phyloP scores from a whole-genome alignment of 1,140 invertebrate genomes.

The Drosophila eugracilis region DNA sequence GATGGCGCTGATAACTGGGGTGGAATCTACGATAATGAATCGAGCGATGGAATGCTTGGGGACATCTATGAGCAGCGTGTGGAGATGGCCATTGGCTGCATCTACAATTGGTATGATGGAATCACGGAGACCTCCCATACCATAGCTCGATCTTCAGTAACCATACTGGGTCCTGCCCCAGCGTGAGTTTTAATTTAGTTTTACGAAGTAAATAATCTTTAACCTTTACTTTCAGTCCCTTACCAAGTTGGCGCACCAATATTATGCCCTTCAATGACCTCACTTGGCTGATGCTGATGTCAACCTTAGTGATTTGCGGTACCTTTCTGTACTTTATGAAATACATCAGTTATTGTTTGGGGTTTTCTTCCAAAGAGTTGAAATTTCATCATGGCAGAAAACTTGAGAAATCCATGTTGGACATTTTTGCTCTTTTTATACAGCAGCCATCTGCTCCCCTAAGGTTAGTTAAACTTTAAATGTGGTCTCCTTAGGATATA shows the following conservation, averaged over 20 bases:
- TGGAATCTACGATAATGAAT: slow-evolving; percentile 74
- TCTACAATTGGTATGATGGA: slow-evolving; percentile 81
- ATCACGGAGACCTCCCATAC: slow-evolving; percentile 72
- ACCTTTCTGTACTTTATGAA: slow-evolving; percentile 55
- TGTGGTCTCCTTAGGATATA: too few relatives aligned
- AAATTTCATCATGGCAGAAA: slow-evolving; percentile 39
- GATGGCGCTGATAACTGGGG: slow-evolving; percentile 81
- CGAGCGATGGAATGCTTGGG: slow-evolving; percentile 66
- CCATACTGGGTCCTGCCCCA: slow-evolving; percentile 74
- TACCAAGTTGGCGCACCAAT: slow-evolving; percentile 69
- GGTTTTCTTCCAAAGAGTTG: not conserved
- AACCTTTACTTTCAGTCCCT: slow-evolving; percentile 20
- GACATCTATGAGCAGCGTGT: slow-evolving; percentile 73
- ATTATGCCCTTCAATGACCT: slow-evolving; percentile 63
- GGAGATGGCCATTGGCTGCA: slow-evolving; percentile 79
- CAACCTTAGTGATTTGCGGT: slow-evolving; percentile 52
- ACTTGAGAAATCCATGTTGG: slow-evolving; percentile 61
- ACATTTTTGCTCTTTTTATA: slow-evolving; percentile 79
- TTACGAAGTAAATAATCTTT: not conserved
- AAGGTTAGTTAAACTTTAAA: too few relatives aligned
- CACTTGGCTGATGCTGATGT: slow-evolving; percentile 67
- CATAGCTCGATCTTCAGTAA: slow-evolving; percentile 77
- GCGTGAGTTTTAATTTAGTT: slow-evolving; percentile 25
- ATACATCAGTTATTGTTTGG: slow-evolving; percentile 29
- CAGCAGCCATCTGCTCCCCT: slow-evolving; percentile 71